These are phyloP conservation scores for Hypomecis atomaria DNA, from an alignment of 2,888 invertebrate species.

Conservation along the genomic window DNA sequence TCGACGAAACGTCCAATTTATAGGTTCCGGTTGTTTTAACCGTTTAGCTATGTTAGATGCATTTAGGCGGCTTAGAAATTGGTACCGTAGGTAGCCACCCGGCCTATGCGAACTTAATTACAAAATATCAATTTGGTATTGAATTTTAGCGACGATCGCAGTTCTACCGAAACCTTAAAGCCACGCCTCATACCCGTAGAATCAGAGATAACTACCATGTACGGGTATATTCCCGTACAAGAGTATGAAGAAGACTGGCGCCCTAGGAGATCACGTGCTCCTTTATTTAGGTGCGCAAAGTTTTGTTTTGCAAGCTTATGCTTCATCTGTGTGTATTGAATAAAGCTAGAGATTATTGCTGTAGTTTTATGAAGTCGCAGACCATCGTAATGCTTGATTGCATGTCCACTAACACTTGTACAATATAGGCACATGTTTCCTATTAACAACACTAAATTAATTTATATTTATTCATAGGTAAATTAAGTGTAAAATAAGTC, in stretches of 20 bases:
- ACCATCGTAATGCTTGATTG: neutral
- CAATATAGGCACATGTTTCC: neutral
- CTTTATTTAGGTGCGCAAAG: conserved; percentile 17
- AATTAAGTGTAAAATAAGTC: no score
- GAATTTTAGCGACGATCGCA: neutral
- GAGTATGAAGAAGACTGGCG: neutral
- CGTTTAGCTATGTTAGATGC: no score
- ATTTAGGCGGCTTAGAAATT: no score
- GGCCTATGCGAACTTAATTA: neutral
- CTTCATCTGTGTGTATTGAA: neutral
- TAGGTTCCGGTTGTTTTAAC: no score
- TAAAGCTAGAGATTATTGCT: neutral
- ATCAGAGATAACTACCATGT: neutral
- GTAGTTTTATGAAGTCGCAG: conserved; percentile 1
- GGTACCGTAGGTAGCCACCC: no score
- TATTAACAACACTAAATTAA: no score
- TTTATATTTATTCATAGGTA: no score
- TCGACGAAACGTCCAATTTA: no score
- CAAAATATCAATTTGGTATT: neutral
- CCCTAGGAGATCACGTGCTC: neutral
- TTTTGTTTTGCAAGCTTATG: conserved; percentile 19
- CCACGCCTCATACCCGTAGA: conserved; percentile 1
- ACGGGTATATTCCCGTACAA: neutral
- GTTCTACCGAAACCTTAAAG: neutral
- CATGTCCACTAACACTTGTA: neutral